These are phyloP conservation scores for Perithous albicinctus DNA, from an alignment of 2,888 invertebrate species.

Conservation along the genomic window DNA sequence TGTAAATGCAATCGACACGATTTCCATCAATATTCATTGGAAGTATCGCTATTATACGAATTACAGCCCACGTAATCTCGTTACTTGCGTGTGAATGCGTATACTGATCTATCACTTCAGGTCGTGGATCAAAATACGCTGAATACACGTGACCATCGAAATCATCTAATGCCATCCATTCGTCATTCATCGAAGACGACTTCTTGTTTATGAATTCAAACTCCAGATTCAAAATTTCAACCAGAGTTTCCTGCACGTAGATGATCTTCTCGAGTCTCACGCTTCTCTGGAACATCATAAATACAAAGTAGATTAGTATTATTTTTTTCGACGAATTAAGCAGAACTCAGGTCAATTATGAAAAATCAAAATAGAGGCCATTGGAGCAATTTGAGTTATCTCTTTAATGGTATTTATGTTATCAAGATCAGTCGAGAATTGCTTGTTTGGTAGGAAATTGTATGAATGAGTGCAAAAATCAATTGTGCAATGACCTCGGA, in stretches of 20 bases:
- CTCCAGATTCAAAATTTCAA: constrained; percentile 61
- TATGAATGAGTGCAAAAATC: no score
- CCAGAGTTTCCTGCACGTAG: constrained; percentile 47
- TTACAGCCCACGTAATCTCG: constrained; percentile 61
- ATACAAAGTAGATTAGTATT: neutral
- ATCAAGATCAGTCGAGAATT: no score
- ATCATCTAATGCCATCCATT: constrained; percentile 60
- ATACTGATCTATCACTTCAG: constrained; percentile 76
- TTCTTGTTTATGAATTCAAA: constrained; percentile 61
- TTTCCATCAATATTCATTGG: constrained; percentile 53
- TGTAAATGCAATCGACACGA: constrained; percentile 64
- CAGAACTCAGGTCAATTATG: no score
- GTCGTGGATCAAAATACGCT: constrained; percentile 84
- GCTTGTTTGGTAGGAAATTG: no score
- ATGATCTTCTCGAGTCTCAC: constrained; percentile 56
- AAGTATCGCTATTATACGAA: constrained; percentile 70
- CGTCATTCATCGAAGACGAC: constrained; percentile 43
- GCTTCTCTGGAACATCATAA: constrained; percentile 53
- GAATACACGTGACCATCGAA: constrained; percentile 80
- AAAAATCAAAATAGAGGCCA: no score
- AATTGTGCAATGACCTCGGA: no score
- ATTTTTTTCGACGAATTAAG: no score
- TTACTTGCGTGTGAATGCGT: constrained; percentile 13
- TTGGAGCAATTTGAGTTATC: no score
- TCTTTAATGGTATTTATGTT: no score